A percentile compares a stretch with the other conserved stretches of the same genome.
phyloP scores from a whole-genome alignment of 1,140 invertebrate genomes.

The Aphidius gifuensis region DNA sequence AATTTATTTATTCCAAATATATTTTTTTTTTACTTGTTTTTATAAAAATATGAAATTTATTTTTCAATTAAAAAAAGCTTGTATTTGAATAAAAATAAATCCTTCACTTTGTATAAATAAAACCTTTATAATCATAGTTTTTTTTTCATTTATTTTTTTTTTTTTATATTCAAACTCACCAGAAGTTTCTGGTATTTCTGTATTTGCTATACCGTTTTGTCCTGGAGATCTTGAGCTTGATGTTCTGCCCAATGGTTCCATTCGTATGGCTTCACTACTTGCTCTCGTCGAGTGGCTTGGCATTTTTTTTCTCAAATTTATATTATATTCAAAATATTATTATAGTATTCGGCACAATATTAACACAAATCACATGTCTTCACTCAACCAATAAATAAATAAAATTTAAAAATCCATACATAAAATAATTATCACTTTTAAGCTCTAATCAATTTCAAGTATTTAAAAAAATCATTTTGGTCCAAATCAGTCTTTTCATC shows the following conservation, averaged over 20 bases:
- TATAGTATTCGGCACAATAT: constrained; percentile 1
- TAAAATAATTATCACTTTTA: too few species aligned
- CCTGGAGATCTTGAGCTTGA: constrained; percentile 44
- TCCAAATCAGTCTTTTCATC: too few species aligned
- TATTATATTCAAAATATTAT: neutral
- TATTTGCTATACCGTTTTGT: constrained; percentile 49
- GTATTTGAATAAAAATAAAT: too few species aligned
- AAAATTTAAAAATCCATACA: too few species aligned
- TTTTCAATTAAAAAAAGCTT: too few species aligned
- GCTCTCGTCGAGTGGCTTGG: constrained; percentile 42
- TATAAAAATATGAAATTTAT: too few species aligned
- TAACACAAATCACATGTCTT: neutral
- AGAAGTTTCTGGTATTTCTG: constrained; percentile 42
- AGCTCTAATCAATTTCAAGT: too few species aligned
- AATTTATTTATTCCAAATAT: too few species aligned
- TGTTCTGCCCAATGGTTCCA: constrained; percentile 49
- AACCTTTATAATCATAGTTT: constrained; percentile 3
- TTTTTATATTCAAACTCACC: constrained; percentile 35
- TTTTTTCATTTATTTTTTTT: constrained; percentile 9
- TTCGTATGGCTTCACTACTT: constrained; percentile 50
- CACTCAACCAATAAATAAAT: too few species aligned
- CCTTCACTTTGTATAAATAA: too few species aligned
- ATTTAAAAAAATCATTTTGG: too few species aligned
- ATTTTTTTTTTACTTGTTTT: too few species aligned
- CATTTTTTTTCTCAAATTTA: constrained; percentile 32